These are phyloP conservation scores for Aspidiotus destructor DNA, from an alignment of 2,888 invertebrate genomes.

Conservation along the genomic window DNA sequence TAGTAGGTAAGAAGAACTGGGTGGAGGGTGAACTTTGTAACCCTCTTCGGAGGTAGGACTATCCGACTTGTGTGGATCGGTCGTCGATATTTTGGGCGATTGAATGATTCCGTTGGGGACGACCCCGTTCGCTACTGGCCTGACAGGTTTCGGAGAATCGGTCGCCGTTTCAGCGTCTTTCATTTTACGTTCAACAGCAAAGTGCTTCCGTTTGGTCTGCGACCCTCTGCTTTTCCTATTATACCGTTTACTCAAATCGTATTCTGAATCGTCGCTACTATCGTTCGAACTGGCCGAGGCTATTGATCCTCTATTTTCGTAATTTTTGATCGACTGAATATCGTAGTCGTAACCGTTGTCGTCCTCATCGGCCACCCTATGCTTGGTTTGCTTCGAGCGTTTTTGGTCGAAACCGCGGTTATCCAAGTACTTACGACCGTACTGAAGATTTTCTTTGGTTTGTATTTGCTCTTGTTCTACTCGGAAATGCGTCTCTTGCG, in stretches of 20 bases:
- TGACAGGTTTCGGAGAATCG: conserved; percentile 3
- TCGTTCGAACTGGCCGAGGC: not conserved
- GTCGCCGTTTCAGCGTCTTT: conserved; percentile 24
- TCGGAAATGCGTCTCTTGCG: conserved; percentile 7
- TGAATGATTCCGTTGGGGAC: conserved; percentile 6
- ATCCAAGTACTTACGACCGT: conserved; percentile 26
- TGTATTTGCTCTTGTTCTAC: conserved; percentile 17
- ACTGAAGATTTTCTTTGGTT: conserved; percentile 13
- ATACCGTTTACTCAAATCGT: not conserved
- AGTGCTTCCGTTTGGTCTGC: conserved; percentile 16
- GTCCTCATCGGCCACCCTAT: conserved; percentile 6
- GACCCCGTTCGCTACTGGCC: not conserved
- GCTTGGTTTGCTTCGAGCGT: conserved; percentile 6
- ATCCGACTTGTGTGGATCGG: conserved; percentile 23
- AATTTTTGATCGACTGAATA: conserved; percentile 21
- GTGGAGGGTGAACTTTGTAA: conserved; percentile 12
- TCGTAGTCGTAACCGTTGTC: conserved; percentile 31
- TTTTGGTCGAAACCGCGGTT: conserved; percentile 25
- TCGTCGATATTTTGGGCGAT: conserved; percentile 26
- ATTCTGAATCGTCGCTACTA: conserved; percentile 5
- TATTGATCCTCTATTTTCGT: conserved; percentile 8
- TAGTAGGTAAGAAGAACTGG: conserved; percentile 33
- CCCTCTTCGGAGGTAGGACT: conserved; percentile 24
- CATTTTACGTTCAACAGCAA: not conserved
- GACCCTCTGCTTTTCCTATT: conserved; percentile 17